Percentiles rank a stretch among this genome's conserved stretches.
phyloP scores from a whole-genome alignment of 92 coral and sea anemone species.

The Porites rus region DNA sequence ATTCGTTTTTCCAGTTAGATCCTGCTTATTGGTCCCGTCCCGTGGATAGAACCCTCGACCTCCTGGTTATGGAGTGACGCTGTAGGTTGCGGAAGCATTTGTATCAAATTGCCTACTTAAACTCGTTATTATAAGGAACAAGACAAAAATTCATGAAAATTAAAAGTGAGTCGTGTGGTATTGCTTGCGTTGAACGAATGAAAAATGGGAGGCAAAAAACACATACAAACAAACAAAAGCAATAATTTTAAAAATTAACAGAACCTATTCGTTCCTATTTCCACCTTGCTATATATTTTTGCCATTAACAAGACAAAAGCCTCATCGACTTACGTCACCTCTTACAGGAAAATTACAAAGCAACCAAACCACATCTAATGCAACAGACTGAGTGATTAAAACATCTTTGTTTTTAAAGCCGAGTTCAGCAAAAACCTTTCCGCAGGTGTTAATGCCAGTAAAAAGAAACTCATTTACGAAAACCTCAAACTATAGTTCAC shows the following conservation, averaged over 20 bases:
- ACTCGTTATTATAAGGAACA: no score
- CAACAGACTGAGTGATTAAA: background rate
- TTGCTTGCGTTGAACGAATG: no score
- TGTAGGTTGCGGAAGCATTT: no score
- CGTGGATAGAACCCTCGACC: no score
- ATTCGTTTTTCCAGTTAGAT: no score
- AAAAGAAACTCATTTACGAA: background rate
- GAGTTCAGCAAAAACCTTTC: background rate
- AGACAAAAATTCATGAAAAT: no score
- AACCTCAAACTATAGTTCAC: background rate
- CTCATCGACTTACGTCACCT: background rate
- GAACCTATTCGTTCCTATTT: background rate
- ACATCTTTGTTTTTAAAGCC: background rate
- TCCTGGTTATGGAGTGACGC: no score
- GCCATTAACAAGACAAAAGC: background rate
- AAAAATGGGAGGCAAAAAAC: no score
- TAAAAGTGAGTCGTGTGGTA: no score
- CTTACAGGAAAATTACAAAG: background rate
- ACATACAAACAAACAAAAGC: no score
- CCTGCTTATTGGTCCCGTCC: no score
- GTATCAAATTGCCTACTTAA: no score
- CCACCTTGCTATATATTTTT: background rate
- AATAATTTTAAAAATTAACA: background rate
- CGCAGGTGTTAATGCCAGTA: slow-evolving; percentile 23
- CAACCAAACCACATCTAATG: background rate